Percentiles rank a stretch among this genome's conserved stretches.
phyloP scores from a whole-genome alignment of 2,113 vertebrate genomes.

The Oryzias curvinotus region DNA sequence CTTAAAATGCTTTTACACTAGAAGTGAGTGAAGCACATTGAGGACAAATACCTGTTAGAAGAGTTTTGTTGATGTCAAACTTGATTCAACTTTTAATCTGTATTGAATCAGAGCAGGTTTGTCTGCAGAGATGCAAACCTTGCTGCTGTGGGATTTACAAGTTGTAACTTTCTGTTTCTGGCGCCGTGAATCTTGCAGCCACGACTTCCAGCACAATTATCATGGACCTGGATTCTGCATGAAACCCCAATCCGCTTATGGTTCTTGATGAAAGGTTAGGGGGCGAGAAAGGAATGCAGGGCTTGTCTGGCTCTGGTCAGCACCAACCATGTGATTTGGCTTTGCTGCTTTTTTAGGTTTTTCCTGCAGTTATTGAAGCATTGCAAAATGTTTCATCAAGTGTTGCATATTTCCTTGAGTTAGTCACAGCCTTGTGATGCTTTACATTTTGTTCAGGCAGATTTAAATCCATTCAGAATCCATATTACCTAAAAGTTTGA shows the following conservation, averaged over 20 bases:
- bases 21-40: too few species aligned
- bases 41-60: too few species aligned
- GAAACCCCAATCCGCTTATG: slow-evolving; percentile 69
- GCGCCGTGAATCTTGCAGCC: neutral
- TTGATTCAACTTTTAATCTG: neutral
- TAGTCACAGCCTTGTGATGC: neutral
- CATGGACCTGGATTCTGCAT: slow-evolving; percentile 45
- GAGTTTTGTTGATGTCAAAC: neutral
- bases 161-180: slow-evolving; percentile 5
- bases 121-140: slow-evolving; percentile 1
- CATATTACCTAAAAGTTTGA: too few species aligned
- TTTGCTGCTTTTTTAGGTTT: slow-evolving; percentile 30
- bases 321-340: slow-evolving; percentile 70
- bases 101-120: neutral
- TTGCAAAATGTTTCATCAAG: slow-evolving; percentile 10
- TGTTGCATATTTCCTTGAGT: neutral
- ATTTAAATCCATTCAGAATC: too few species aligned
- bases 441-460: neutral
- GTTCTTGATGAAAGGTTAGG: slow-evolving; percentile 51
- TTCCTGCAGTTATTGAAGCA: slow-evolving; percentile 5
- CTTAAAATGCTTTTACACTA: too few species aligned
- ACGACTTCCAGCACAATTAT: slow-evolving; percentile 33
- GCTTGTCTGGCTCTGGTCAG: slow-evolving; percentile 50
- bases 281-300: slow-evolving; percentile 61
- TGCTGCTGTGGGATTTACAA: neutral